A percentile compares a stretch with the other conserved stretches of the same genome.
Conservation (phyloP, 92 coral and sea anemone species). For the Umimayanthus kanabou region DNA sequence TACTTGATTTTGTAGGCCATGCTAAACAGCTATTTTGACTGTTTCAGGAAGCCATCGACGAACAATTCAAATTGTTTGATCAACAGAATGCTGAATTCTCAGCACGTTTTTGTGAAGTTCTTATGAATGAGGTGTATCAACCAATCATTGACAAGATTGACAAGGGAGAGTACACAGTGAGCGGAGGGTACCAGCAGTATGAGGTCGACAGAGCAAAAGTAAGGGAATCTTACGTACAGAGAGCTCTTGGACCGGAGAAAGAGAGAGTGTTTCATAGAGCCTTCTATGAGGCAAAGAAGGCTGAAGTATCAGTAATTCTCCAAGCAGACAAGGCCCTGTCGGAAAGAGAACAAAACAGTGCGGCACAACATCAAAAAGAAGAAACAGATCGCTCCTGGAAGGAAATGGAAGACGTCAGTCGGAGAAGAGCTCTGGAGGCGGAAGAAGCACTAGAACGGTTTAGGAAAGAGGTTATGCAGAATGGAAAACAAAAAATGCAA, state of each 20-base stretch:
- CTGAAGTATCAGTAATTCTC: conserved; percentile 28
- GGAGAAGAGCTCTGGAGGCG: background rate
- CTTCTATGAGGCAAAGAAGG: conserved; percentile 11
- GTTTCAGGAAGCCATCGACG: conserved; percentile 28
- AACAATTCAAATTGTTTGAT: conserved; percentile 12
- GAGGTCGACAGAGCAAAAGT: conserved; percentile 27
- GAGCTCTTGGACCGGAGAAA: conserved; percentile 31
- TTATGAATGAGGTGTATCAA: conserved; percentile 18
- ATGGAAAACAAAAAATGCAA: conserved; percentile 1
- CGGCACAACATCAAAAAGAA: background rate
- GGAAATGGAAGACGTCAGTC: conserved; percentile 2
- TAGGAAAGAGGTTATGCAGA: background rate
- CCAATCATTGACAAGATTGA: conserved; percentile 14
- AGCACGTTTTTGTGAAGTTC: conserved; percentile 26
- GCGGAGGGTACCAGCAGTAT: conserved; percentile 15
- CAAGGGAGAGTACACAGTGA: background rate
- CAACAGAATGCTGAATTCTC: conserved; percentile 24
- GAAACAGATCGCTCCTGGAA: background rate
- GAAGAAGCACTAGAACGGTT: background rate
- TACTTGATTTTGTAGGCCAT: background rate
- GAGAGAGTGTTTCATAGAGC: conserved; percentile 21
- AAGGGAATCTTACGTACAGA: background rate
- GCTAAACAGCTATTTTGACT: background rate
- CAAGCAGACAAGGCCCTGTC: conserved; percentile 34
- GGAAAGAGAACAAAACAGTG: background rate